A percentile compares a stretch with the other conserved stretches of the same genome.
phyloP scores from a whole-genome alignment of 2,113 vertebrate genomes.

The Trachemys scripta region DNA sequence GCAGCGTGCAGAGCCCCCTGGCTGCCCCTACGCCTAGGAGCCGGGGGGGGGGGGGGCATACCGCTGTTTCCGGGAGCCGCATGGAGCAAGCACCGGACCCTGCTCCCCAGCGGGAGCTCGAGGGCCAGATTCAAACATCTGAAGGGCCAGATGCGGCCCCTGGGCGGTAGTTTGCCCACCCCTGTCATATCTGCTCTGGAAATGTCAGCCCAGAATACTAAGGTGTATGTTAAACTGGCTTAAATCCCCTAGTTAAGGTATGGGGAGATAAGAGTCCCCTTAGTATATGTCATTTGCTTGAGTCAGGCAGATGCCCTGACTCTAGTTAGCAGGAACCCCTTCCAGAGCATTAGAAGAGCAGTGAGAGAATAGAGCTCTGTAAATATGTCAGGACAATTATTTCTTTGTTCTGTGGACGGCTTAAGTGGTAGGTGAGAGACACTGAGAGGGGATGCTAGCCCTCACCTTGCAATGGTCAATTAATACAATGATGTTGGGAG shows the following conservation, averaged over 20 bases:
- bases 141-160: too few species aligned
- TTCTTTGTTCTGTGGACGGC: not conserved
- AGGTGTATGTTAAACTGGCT: rapidly evolving
- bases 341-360: not conserved
- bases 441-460: not conserved
- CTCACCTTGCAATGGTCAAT: rapidly evolving
- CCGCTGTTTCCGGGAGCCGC: too few species aligned
- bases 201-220: rapidly evolving
- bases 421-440: not conserved
- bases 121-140: too few species aligned
- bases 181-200: not conserved
- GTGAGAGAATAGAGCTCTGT: rapidly evolving
- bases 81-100: too few species aligned
- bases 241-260: not conserved
- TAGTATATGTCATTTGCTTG: rapidly evolving
- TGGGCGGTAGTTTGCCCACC: too few species aligned
- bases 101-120: too few species aligned
- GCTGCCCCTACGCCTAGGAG: too few species aligned
- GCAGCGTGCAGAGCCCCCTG: too few species aligned
- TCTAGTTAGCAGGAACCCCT: not conserved
- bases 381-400: not conserved
- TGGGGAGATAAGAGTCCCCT: not conserved
- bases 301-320: not conserved
- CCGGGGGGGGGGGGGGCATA: too few species aligned
- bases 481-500: rapidly evolving